Conservation (phyloP, 2,888 invertebrate species). For the Platypus cylindrus region DNA sequence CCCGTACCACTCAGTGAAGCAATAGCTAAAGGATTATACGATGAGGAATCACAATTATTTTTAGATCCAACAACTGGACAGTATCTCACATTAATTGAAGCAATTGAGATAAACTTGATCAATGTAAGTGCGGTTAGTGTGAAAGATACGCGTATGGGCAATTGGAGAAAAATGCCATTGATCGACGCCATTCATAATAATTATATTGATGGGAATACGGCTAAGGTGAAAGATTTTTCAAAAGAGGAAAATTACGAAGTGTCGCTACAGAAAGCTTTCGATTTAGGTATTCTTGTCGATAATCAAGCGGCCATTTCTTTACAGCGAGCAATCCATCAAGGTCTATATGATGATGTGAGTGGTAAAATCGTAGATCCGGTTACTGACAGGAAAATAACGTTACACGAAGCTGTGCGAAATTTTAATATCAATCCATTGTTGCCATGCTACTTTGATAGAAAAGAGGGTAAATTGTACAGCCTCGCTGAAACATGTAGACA, state of each 20-base stretch:
- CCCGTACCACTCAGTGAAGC: constrained; percentile 74
- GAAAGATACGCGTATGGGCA: constrained; percentile 61
- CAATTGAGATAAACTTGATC: constrained; percentile 67
- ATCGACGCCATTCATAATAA: constrained; percentile 64
- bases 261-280: constrained; percentile 63
- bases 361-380: constrained; percentile 75
- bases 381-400: constrained; percentile 63
- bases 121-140: constrained; percentile 76
- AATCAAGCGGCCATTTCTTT: constrained; percentile 69
- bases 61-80: constrained; percentile 70
- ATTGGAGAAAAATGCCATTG: constrained; percentile 66
- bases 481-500: constrained; percentile 69
- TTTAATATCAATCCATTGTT: constrained; percentile 69
- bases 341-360: constrained; percentile 65
- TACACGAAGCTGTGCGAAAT: constrained; percentile 72
- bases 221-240: constrained; percentile 57
- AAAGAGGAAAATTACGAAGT: constrained; percentile 51
- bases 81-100: constrained; percentile 67
- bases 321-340: constrained; percentile 76
- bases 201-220: constrained; percentile 58
- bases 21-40: constrained; percentile 66
- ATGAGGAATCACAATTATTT: constrained; percentile 66
- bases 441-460: constrained; percentile 69
- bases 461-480: constrained; percentile 55
- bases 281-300: constrained; percentile 67